A percentile compares a stretch with the other conserved stretches of the same genome.
These are phyloP conservation scores for Eupithecia exiguata DNA, from an alignment of 2,888 invertebrate genomes.

Conservation along the genomic window DNA sequence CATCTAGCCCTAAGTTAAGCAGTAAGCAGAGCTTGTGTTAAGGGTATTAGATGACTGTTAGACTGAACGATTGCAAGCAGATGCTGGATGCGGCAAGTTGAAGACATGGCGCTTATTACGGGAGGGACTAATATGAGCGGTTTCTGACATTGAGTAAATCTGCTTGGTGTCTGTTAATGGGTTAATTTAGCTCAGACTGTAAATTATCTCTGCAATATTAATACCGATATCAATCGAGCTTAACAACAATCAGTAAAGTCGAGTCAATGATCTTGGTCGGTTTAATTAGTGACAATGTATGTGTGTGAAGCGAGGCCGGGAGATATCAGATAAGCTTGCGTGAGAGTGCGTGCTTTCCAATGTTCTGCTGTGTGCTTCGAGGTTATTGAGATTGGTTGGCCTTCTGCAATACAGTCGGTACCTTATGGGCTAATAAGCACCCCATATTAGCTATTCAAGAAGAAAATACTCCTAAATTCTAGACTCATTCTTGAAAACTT, in stretches of 20 bases:
- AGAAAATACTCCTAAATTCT: background rate
- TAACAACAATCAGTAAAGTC: slow-evolving; percentile 23
- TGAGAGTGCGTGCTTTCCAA: slow-evolving; percentile 45
- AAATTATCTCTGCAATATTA: slow-evolving; percentile 11
- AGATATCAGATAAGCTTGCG: slow-evolving; percentile 38
- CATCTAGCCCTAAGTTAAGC: no score
- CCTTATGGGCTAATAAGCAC: background rate
- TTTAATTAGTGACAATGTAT: slow-evolving; percentile 46
- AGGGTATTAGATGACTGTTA: no score
- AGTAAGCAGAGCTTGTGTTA: no score
- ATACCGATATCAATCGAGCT: slow-evolving; percentile 23
- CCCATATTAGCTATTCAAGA: background rate
- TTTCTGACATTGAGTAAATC: no score
- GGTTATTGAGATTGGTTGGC: slow-evolving; percentile 33
- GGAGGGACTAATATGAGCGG: no score
- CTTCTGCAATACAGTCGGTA: slow-evolving; percentile 13
- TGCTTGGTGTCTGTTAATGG: no score
- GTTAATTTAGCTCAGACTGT: background rate
- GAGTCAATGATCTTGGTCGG: slow-evolving; percentile 42
- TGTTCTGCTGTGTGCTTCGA: slow-evolving; percentile 24
- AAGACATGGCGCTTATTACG: no score
- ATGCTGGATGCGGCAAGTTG: no score
- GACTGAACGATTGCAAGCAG: no score
- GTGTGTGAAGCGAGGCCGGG: slow-evolving; percentile 42
- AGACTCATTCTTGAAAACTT: background rate